phyloP scores from a whole-genome alignment of 1,140 invertebrate species.

The Formica exsecta region DNA sequence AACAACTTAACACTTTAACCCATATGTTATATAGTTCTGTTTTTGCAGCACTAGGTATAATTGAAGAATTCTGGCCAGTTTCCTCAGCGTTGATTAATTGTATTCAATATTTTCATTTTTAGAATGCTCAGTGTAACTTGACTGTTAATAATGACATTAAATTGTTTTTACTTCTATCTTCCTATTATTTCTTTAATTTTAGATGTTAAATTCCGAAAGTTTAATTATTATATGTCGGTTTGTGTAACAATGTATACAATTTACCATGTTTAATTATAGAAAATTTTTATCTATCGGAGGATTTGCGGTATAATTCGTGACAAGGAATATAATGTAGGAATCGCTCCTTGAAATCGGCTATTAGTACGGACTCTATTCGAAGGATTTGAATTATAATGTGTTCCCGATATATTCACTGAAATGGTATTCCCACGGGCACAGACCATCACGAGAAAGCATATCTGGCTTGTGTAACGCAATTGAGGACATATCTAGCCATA shows the following conservation, averaged over 20 bases:
- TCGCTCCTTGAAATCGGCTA: background rate
- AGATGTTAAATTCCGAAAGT: background rate
- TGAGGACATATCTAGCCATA: background rate
- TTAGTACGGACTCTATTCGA: background rate
- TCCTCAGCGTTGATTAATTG: background rate
- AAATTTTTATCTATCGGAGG: background rate
- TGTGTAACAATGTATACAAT: background rate
- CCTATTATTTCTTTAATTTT: conserved; percentile 11
- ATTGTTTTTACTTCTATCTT: background rate
- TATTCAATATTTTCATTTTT: background rate
- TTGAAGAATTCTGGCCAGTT: background rate
- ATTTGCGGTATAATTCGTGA: background rate
- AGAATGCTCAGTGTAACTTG: background rate
- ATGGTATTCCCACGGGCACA: background rate
- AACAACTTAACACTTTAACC: background rate
- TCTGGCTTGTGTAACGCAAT: background rate
- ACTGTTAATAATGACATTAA: background rate
- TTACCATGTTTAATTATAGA: background rate
- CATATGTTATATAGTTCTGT: background rate
- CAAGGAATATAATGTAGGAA: conserved; percentile 8
- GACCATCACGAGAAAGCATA: background rate
- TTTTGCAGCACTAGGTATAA: background rate
- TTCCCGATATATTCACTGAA: background rate
- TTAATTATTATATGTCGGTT: background rate
- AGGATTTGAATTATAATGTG: conserved; percentile 40